Percentiles rank a stretch among this genome's conserved stretches.
Evolutionary conservation across 2,113 vertebrate species (phyloP).

Genomic region (Mungos mungo): DNA sequence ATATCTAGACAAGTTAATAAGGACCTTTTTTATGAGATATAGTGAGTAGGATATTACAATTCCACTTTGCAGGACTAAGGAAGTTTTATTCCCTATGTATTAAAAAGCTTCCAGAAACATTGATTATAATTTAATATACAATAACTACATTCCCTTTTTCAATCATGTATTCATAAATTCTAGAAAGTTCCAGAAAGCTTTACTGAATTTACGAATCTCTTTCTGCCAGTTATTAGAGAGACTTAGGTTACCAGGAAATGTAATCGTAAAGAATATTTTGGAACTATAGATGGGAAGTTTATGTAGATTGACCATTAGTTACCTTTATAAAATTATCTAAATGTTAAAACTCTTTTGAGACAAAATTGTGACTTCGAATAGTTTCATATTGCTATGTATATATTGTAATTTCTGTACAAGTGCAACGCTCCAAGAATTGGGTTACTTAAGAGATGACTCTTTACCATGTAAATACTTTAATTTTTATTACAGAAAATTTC

Average conservation of each 20-base stretch:
- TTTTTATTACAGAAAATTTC: constrained; percentile 29
- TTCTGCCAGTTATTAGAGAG: neutral
- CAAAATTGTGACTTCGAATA: neutral
- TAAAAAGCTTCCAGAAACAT: neutral
- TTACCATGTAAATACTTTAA: neutral
- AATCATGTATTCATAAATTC: neutral
- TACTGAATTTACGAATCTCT: neutral
- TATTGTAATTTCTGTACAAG: neutral
- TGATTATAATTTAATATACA: constrained; percentile 16
- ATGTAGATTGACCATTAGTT: neutral
- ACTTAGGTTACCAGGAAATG: neutral
- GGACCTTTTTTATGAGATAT: neutral
- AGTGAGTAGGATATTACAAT: constrained; percentile 2
- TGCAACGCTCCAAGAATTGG: neutral
- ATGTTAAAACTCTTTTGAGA: neutral
- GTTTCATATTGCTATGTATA: neutral
- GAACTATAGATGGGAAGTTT: neutral
- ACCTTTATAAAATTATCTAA: constrained; percentile 29
- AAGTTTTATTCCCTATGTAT: neutral
- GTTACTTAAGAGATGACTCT: neutral
- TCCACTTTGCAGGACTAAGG: neutral
- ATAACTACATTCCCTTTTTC: neutral
- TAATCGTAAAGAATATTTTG: constrained; percentile 25
- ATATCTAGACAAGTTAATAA: constrained; percentile 1
- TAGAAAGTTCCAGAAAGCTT: constrained; percentile 19